Evolutionary conservation across 2,113 vertebrate genomes (phyloP).

Genomic region (Gymnarchus niloticus): DNA sequence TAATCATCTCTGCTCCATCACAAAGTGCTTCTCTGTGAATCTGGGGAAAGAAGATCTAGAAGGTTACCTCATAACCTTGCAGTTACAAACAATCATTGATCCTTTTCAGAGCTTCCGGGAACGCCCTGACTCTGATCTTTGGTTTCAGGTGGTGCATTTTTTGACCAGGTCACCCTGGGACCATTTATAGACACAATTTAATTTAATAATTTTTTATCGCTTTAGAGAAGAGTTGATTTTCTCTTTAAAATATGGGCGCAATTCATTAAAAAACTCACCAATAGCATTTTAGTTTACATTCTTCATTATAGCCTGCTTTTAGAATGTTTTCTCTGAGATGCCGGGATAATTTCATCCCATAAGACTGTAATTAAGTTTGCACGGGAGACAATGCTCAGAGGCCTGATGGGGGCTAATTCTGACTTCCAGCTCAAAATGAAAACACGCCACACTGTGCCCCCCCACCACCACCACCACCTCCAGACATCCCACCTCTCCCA

Average conservation of each 20-base stretch:
- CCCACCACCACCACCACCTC: conserved; percentile 1
- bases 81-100: neutral
- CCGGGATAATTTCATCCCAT: conserved; percentile 53
- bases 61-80: neutral
- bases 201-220: neutral
- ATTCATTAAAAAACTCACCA: neutral
- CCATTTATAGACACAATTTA: neutral
- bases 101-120: neutral
- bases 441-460: conserved; percentile 19
- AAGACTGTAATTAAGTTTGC: conserved; percentile 58
- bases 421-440: conserved; percentile 57
- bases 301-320: conserved; percentile 43
- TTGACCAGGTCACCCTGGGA: neutral
- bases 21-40: neutral
- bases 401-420: conserved; percentile 56
- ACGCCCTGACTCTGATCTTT: neutral
- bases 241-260: neutral
- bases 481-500: neutral
- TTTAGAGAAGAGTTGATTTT: neutral
- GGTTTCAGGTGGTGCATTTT: neutral
- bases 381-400: conserved; percentile 61
- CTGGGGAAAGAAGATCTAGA: neutral
- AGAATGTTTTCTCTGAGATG: conserved; percentile 39
- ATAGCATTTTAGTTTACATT: neutral
- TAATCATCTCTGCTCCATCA: neutral